Evolutionary conservation across 2,113 vertebrate species (phyloP).

Genomic region (Mobula hypostoma): DNA sequence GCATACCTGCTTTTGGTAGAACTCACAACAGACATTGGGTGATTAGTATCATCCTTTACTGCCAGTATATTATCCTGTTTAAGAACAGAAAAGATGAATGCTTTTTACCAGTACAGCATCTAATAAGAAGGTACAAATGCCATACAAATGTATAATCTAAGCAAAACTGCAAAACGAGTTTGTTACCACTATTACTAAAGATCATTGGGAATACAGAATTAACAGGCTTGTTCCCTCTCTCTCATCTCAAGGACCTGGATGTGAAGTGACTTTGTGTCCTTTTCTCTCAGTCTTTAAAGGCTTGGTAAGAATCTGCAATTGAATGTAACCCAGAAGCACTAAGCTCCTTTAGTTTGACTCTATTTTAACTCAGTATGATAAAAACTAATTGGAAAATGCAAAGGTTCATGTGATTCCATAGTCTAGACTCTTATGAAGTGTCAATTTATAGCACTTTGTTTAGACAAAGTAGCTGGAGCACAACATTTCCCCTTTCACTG

Average conservation of each 20-base stretch:
- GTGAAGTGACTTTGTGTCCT: neutral
- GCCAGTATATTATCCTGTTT: constrained; percentile 83
- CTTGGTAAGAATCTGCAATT: neutral
- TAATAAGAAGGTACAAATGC: neutral
- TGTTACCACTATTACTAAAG: neutral
- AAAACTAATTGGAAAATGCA: neutral
- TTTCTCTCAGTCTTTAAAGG: neutral
- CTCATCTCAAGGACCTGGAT: neutral
- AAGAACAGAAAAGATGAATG: constrained; percentile 38
- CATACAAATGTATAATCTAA: neutral
- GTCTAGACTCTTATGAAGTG: neutral
- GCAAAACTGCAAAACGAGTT: neutral
- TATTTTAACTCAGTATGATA: neutral
- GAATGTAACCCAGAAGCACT: neutral
- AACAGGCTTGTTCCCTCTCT: neutral
- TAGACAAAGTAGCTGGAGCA: neutral
- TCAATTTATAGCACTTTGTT: neutral
- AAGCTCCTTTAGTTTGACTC: neutral
- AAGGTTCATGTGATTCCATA: neutral
- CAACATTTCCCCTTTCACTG: neutral
- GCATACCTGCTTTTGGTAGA: constrained; percentile 95
- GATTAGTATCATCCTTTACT: constrained; percentile 78
- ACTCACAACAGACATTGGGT: constrained; percentile 90
- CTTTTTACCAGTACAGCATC: neutral
- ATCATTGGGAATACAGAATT: neutral